These are phyloP conservation scores for Rhagoletis zephyria DNA, from an alignment of 1,140 invertebrate genomes.

Conservation along the genomic window DNA sequence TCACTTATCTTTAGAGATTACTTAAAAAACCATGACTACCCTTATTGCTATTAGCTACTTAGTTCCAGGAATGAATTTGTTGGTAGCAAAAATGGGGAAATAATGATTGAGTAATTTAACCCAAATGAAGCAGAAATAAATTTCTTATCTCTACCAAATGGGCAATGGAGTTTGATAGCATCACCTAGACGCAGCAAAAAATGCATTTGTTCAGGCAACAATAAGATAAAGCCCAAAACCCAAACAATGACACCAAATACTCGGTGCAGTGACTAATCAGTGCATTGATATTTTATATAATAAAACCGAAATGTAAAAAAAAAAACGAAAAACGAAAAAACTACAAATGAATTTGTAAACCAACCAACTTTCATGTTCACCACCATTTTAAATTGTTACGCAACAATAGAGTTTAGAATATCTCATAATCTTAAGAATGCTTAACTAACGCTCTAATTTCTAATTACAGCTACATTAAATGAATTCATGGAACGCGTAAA, in stretches of 20 bases:
- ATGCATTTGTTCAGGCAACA: not conserved
- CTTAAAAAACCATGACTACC: no score
- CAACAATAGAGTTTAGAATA: not conserved
- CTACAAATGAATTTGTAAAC: not conserved
- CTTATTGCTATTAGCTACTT: no score
- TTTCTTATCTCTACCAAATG: no score
- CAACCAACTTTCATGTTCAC: not conserved
- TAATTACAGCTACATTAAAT: slow-evolving; percentile 41
- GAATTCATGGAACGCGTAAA: slow-evolving; percentile 31
- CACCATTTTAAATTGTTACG: not conserved
- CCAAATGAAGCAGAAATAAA: no score
- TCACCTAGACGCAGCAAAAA: not conserved
- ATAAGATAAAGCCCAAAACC: not conserved
- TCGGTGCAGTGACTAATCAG: slow-evolving; percentile 7
- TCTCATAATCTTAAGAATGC: not conserved
- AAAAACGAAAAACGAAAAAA: not conserved
- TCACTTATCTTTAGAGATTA: no score
- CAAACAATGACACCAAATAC: not conserved
- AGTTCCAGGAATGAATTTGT: no score
- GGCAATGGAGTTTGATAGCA: not conserved
- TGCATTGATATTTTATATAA: not conserved
- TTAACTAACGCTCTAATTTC: slow-evolving; percentile 9
- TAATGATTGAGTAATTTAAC: no score
- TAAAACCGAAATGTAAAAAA: not conserved
- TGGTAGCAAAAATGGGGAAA: no score